These are phyloP conservation scores for Misgurnus anguillicaudatus DNA, from an alignment of 2,113 vertebrate genomes.

Conservation along the genomic window DNA sequence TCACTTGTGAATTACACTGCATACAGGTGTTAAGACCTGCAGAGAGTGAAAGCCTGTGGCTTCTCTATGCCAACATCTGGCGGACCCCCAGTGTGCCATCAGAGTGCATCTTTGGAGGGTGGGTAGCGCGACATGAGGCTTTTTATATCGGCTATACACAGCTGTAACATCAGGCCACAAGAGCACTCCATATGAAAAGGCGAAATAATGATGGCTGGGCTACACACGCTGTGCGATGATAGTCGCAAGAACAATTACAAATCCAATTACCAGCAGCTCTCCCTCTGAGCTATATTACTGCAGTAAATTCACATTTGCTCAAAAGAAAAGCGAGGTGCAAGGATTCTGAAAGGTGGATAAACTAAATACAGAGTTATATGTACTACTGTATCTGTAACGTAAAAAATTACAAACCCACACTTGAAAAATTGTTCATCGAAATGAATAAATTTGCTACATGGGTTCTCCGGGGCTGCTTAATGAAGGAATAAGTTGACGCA, in stretches of 20 bases:
- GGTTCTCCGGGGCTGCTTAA: too few species aligned
- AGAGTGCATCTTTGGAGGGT: conserved; percentile 3
- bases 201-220: conserved; percentile 44
- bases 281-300: background rate
- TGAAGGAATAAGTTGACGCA: too few species aligned
- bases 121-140: conserved; percentile 37
- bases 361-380: background rate
- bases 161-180: conserved; percentile 41
- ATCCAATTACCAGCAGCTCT: conserved; percentile 13
- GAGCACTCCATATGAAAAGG: conserved; percentile 17
- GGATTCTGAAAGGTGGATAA: background rate
- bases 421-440: background rate
- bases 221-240: conserved; percentile 33
- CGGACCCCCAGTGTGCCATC: conserved; percentile 1
- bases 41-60: conserved; percentile 12
- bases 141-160: conserved; percentile 50
- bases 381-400: background rate
- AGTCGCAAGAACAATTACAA: conserved; percentile 24
- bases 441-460: background rate
- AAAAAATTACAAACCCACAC: too few species aligned
- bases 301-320: conserved; percentile 15
- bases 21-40: conserved; percentile 1
- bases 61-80: conserved; percentile 43
- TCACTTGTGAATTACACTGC: background rate
- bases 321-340: background rate